Evolutionary conservation across 2,113 vertebrate genomes (phyloP), one percentile per base, ranked within the genome.

Genomic region (Donacobius atricapilla): DNA sequence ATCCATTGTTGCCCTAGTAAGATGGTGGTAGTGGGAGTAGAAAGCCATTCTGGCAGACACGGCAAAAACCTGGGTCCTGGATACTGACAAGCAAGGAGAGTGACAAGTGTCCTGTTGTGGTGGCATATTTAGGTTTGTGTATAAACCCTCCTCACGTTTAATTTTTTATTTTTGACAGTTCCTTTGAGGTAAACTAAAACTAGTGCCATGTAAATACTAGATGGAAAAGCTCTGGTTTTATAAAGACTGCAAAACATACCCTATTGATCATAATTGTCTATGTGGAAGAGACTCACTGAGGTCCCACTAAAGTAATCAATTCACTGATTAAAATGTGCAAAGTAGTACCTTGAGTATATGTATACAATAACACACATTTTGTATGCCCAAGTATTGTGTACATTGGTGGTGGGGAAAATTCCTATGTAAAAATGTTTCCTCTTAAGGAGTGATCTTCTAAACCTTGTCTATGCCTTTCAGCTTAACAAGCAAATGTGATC

Each of bases 331-430:
- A 95, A 87, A 78, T 14, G 37, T 73, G 44, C 30, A 77, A 66
- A 42, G 30, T 22, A 17, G 11, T 54, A 17, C 16, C 9, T 35
- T 8, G 1, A 24, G 5, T 58, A 6, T 35, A 28, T 3, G 0
- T 42, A 11, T 31, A 44, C 8, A 31, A 11, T 19, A 90, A 42
- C 15, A 58, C 44, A 76, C 12, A 4, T 80, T 58, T 11, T 2
- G 0, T 30, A 48, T 42, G 19, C 5, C 19, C 19, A 40, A 63
- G 13, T 75, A 35, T 31, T 31, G 35, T n/a, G 13, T 64, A 79
- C 84, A 69, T 39, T 37, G 31, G 20, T 31, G 16, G 4, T 20
- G 48, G 37, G 35, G 50, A 81, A 78, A 33, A n/a, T 54, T 63
- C 24, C 19, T 27, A 1, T 15, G 8, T 53, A 68, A 86, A 84